Percentiles rank a stretch among this genome's conserved stretches.
Conservation (phyloP, 2,888 invertebrate genomes). For the Drosophila ezoana region DNA sequence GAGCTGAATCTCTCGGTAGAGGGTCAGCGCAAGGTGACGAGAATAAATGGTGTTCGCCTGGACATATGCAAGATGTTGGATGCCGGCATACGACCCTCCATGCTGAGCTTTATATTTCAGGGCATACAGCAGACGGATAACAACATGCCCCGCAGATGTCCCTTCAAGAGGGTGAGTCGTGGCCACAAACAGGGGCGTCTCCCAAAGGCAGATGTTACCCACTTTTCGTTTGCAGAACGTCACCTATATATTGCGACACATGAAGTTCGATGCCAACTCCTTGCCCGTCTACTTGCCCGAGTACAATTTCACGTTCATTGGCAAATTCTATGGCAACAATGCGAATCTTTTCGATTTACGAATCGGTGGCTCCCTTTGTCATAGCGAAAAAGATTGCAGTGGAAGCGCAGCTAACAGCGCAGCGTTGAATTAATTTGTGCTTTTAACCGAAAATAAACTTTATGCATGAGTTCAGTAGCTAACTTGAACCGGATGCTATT, state of each 20-base stretch:
- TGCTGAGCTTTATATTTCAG: background rate
- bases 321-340: conserved; percentile 23
- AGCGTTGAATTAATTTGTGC: background rate
- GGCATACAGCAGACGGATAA: background rate
- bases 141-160: conserved; percentile 2
- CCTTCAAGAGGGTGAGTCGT: conserved; percentile 2
- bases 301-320: conserved; percentile 40
- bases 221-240: conserved; percentile 36
- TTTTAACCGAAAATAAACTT: background rate
- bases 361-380: conserved; percentile 33
- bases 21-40: background rate
- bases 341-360: conserved; percentile 14
- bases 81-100: background rate
- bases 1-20: background rate
- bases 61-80: conserved; percentile 3
- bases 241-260: conserved; percentile 14
- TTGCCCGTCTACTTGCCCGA: conserved; percentile 49
- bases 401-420: background rate
- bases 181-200: background rate
- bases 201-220: background rate
- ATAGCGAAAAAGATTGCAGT: conserved; percentile 17
- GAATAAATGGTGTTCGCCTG: background rate
- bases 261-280: conserved; percentile 37
- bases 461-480: background rate
- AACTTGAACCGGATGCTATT: background rate